Evolutionary conservation across 2,797 vertebrate genomes (phyloP).

Genomic region (Clarias fuscus): DNA sequence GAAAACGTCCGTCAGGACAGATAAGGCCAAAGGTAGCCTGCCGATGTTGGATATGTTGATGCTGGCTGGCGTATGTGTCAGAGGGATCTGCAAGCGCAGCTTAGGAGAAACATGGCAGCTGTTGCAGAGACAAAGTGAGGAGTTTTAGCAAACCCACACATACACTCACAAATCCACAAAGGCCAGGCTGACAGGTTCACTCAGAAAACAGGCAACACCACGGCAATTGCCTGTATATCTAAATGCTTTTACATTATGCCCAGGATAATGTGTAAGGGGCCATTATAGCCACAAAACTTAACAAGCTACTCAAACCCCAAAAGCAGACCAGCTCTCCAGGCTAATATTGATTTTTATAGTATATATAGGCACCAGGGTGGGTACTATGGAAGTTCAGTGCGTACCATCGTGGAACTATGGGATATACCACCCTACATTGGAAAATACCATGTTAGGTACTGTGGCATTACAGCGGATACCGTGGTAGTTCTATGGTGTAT

Average conservation of each 20-base stretch:
- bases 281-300: not conserved
- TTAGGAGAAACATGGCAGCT: slow-evolving; percentile 67
- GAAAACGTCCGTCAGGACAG: not conserved
- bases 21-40: slow-evolving; percentile 2
- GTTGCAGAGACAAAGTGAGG: slow-evolving; percentile 57
- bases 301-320: not conserved
- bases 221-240: not conserved
- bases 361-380: too few relatives aligned
- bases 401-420: too few relatives aligned
- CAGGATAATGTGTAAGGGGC: not conserved
- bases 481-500: too few relatives aligned
- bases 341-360: not conserved
- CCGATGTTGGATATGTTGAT: slow-evolving; percentile 37
- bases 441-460: too few relatives aligned
- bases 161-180: slow-evolving; percentile 5
- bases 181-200: not conserved
- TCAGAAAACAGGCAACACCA: not conserved
- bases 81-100: slow-evolving; percentile 65
- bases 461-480: too few relatives aligned
- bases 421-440: too few relatives aligned
- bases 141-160: slow-evolving; percentile 13
- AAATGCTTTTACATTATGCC: not conserved
- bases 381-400: too few relatives aligned
- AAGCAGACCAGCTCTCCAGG: not conserved
- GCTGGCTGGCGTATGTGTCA: slow-evolving; percentile 74